Base-by-base conservation (phyloP, 2,113 vertebrate species). In the Eptesicus fuscus region DNA sequence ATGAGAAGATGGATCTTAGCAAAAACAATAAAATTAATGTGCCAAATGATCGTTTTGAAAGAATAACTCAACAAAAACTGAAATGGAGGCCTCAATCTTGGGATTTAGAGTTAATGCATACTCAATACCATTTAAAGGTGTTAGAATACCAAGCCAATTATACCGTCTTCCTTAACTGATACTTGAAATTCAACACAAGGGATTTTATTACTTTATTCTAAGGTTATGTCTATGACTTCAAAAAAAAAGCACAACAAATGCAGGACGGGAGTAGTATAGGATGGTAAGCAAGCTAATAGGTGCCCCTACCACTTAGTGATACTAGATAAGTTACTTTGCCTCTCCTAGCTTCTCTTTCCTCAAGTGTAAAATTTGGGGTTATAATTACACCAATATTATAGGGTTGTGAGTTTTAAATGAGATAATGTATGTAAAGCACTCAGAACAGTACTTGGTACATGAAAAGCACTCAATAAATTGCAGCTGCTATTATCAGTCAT, bases 121-220 rank as follows among this genome's bases (percentile, higher is more conserved):
- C 0, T 47, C 42, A 77, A 65, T 8, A 59, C 37, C 44, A 32
- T 30, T 28, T 42, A 23, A 91, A 95, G 1, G 18, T 94, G 0
- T 6, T 65, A 47, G 28, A 86, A 51, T 61, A 74, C 8, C 25
- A 93, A 94, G 16, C 18, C 16, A 90, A 49, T 82, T 59, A 76
- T 25, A 88, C n/a, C 7, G 4, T 69, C 40, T 35, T 4, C 28
- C 16, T 42, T 18, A 63, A 20, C 32, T 79, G 10, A 79, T 83
- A 86, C 4, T 59, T 92, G 47, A 93, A 92, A 84, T 79, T 95
- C 59, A 87, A 30, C 49, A 61, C 51, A 49, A 91, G 74, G 14
- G 4, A 69, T 61, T 86, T 77, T 44, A 28, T 92, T 74, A 61
- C 12, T 93, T 63, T 78, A 91, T 51, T 94, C 32, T 82, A 77